Base-by-base conservation (phyloP, 2,888 invertebrate species). In the Torymus texanus region DNA sequence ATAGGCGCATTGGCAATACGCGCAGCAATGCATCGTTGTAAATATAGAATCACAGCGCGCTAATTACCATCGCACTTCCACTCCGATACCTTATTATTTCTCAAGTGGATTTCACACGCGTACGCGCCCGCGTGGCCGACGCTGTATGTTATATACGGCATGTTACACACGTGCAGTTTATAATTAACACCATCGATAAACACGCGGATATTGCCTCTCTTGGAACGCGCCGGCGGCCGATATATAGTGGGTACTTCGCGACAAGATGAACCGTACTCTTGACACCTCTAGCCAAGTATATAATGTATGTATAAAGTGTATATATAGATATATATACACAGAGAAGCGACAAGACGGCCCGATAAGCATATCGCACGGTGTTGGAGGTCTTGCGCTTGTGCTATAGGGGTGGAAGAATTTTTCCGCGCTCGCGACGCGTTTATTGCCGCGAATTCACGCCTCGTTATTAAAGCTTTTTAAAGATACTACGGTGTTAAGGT, bases 151-250 rank as follows among this genome's bases (percentile, higher is more conserved):
- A 2, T 21, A 21, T 21, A 0, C 12, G 29, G 58, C 55, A 13
- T 8, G 71, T 21, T n/a, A 41, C 61, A 2, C 11, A 2, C n/a
- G 2, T 29, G n/a, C 51, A 55, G 24, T 75, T 75, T 55, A 41
- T 72, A 72, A 72, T 78, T 78, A 78, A 72, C 78, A 55, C 53
- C 72, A 67, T 66, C 78, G 78, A 72, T 78, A 61, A 78, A 61
- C 78, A 71, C 18, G 21, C n/a, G 53, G 53, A 29, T 24, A 78
- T 78, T 78, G 55, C 75, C 75, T 29, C 66, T 70, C 58, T 73
- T 65, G 41, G 50, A n/a, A n/a, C 55, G 12, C 65, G 8, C 51
- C 14, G 2, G 14, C 21, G 21, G 8, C 51, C 14, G 2, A 5
- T 5, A 3, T 3, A 29, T 29, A 29, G 29, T 29, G 29, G 29